Evolutionary conservation across 2,113 vertebrate genomes (phyloP).

Genomic region (Epinephelus lanceolatus): DNA sequence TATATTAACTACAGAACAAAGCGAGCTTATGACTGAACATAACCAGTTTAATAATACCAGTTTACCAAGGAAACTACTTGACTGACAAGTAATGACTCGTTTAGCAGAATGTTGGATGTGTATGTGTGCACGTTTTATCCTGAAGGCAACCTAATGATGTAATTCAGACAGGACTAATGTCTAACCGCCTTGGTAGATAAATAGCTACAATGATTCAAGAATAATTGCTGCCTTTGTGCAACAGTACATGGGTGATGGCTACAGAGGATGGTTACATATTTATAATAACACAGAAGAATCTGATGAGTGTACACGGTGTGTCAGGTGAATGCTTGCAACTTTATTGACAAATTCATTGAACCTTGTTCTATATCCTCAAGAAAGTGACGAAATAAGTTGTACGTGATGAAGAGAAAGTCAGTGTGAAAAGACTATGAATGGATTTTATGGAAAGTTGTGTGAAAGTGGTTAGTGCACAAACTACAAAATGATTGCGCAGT

Average conservation of each 20-base stretch:
- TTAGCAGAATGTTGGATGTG: not conserved
- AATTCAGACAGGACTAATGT: slow-evolving; percentile 7
- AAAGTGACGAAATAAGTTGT: not conserved
- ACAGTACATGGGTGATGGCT: not conserved
- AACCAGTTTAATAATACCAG: not conserved
- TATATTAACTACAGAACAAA: not conserved
- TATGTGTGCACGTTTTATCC: not conserved
- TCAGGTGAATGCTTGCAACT: not conserved
- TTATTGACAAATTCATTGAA: not conserved
- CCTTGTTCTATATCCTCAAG: not conserved
- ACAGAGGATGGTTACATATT: not conserved
- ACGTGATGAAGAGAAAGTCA: not conserved
- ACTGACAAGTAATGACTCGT: not conserved
- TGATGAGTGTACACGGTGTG: not conserved
- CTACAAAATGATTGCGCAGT: no score
- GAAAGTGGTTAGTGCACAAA: not conserved
- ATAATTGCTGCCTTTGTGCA: not conserved
- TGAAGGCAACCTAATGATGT: not conserved
- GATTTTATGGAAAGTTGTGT: not conserved
- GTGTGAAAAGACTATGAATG: not conserved
- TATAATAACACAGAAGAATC: not conserved
- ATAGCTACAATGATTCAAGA: not conserved
- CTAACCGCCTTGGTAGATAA: slow-evolving; percentile 1
- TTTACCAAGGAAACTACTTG: not conserved
- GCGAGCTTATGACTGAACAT: not conserved